Percentiles rank a stretch among this genome's conserved stretches.
Conservation (phyloP, 1,140 invertebrate genomes). For the Drosophila bocqueti region DNA sequence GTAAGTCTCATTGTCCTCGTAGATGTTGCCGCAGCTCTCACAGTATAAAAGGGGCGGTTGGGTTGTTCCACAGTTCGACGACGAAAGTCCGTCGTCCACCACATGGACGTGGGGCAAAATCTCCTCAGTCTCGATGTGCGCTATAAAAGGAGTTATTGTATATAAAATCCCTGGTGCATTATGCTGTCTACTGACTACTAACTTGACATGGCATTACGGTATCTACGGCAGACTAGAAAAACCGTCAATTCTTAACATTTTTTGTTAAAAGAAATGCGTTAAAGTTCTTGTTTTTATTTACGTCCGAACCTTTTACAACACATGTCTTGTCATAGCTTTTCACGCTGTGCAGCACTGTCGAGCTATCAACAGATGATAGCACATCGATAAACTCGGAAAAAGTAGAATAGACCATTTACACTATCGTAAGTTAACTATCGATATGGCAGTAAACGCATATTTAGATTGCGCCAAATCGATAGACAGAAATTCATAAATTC, state of each 20-base stretch:
- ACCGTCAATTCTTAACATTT: neutral
- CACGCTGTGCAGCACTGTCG: neutral
- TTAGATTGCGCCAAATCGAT: no score
- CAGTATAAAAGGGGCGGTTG: conserved; percentile 49
- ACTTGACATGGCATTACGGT: conserved; percentile 59
- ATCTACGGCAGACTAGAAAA: neutral
- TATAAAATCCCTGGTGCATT: no score
- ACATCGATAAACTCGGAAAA: neutral
- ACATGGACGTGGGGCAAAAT: conserved; percentile 38
- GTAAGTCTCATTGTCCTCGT: conserved; percentile 43
- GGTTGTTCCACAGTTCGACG: conserved; percentile 11
- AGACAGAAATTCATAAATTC: no score
- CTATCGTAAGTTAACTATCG: no score
- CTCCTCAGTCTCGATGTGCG: neutral
- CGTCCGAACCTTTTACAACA: neutral
- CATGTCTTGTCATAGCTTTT: neutral
- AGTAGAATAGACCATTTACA: no score
- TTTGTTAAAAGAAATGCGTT: neutral
- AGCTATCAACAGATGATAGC: neutral
- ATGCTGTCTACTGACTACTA: neutral
- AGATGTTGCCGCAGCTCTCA: conserved; percentile 52
- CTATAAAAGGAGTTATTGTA: conserved; percentile 6
- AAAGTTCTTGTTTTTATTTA: conserved; percentile 2
- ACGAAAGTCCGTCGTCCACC: conserved; percentile 45
- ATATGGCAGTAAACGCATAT: no score